Evolutionary conservation across 2,113 vertebrate genomes (phyloP).

Genomic region (Cyphomyrus discorhynchus): DNA sequence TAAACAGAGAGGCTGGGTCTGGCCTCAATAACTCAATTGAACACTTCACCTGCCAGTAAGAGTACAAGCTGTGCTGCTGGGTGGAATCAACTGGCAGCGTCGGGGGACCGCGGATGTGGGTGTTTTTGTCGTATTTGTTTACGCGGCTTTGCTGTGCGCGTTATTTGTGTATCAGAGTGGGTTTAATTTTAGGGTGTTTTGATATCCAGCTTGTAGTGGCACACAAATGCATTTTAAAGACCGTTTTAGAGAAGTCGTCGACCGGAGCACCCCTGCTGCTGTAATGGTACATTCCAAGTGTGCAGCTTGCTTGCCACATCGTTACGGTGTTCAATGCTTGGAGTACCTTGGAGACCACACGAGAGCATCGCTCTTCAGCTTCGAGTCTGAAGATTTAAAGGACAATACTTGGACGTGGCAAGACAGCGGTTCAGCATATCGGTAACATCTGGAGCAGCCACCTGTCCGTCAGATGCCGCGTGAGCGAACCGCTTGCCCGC

Average conservation of each 20-base stretch:
- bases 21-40: background rate
- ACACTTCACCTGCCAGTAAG: conserved; percentile 8
- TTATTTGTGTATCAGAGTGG: background rate
- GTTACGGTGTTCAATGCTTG: conserved; percentile 7
- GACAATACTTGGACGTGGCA: background rate
- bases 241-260: background rate
- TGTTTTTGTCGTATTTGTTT: background rate
- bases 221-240: background rate
- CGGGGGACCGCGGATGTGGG: background rate
- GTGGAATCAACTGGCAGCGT: background rate
- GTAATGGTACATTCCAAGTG: conserved; percentile 51
- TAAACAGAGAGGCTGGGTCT: background rate
- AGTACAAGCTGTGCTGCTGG: background rate
- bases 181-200: background rate
- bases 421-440: background rate
- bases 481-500: background rate
- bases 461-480: background rate
- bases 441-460: background rate
- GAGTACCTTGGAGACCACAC: background rate
- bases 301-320: conserved; percentile 47
- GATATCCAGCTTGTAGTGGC: background rate
- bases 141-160: background rate
- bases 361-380: background rate
- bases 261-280: conserved; percentile 19
- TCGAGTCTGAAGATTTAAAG: background rate